A percentile compares a stretch with the other conserved stretches of the same genome.
Conservation (phyloP, 1,140 invertebrate species). For the Papilio aristodemus region DNA sequence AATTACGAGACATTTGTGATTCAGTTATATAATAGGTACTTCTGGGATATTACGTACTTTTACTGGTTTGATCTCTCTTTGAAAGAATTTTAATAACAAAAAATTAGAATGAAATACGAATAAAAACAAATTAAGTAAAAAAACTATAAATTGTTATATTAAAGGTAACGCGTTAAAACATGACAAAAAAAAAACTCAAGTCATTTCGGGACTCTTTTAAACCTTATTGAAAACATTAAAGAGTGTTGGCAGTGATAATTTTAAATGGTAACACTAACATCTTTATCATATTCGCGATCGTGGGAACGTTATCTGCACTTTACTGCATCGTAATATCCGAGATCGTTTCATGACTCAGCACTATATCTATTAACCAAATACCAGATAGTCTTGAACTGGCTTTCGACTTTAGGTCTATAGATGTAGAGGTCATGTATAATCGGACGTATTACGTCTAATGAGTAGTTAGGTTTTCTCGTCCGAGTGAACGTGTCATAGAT, state of each 20-base stretch:
- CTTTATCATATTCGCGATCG: conserved; percentile 73
- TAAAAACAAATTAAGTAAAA: too few relatives aligned
- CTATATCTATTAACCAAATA: conserved; percentile 54
- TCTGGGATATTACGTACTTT: too few relatives aligned
- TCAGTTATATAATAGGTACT: too few relatives aligned
- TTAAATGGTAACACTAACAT: conserved; percentile 40
- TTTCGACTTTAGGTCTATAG: conserved; percentile 19
- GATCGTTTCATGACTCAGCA: conserved; percentile 65
- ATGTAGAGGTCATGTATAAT: conserved; percentile 37
- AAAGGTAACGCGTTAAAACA: not conserved
- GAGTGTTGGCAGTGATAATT: conserved; percentile 6
- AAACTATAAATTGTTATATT: not conserved
- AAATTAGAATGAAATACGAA: too few relatives aligned
- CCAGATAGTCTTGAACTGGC: conserved; percentile 44
- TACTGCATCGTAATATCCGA: conserved; percentile 58
- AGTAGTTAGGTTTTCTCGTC: conserved; percentile 70
- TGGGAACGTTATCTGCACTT: conserved; percentile 59
- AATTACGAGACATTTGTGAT: too few relatives aligned
- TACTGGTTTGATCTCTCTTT: too few relatives aligned
- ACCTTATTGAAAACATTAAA: not conserved
- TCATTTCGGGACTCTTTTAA: not conserved
- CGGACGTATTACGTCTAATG: conserved; percentile 62
- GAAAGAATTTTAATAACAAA: too few relatives aligned
- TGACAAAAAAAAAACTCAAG: not conserved
- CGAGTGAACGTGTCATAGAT: conserved; percentile 74